Evolutionary conservation across 2,888 invertebrate genomes (phyloP).

Genomic region (Mesoligia furuncula): DNA sequence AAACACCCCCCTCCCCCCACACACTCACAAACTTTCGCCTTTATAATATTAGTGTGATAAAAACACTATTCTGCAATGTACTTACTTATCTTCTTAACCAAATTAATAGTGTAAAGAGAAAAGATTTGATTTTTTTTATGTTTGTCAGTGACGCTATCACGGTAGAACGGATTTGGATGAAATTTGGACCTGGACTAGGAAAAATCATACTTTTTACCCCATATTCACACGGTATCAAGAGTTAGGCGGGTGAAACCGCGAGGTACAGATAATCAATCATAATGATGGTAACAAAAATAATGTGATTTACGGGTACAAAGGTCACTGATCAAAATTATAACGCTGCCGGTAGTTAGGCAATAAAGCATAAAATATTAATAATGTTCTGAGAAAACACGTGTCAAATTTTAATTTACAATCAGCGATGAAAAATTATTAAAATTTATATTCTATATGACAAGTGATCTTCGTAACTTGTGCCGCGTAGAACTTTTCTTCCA

Average conservation of each 20-base stretch:
- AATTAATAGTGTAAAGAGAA: neutral
- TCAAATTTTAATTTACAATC: constrained; percentile 45
- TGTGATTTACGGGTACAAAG: neutral
- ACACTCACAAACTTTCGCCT: too few relatives aligned
- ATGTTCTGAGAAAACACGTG: constrained; percentile 26
- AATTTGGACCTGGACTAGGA: neutral
- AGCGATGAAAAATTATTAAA: constrained; percentile 34
- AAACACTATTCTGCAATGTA: neutral
- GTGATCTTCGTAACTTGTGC: constrained; percentile 35
- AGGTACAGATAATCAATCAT: neutral
- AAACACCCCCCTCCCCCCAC: too few relatives aligned
- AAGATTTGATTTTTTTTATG: neutral
- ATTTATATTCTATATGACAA: constrained; percentile 48
- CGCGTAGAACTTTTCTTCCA: constrained; percentile 38
- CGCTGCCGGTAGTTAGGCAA: neutral
- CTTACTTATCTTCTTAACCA: neutral
- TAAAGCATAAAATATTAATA: neutral
- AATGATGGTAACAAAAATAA: neutral
- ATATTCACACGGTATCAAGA: neutral
- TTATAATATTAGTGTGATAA: neutral
- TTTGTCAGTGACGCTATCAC: neutral
- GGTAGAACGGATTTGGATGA: neutral
- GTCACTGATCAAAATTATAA: neutral
- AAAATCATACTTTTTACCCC: neutral
- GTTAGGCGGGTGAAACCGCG: neutral